Evolutionary conservation across 1,140 invertebrate genomes (phyloP).

Genomic region (roundworm (Caenorhabditis elegans)): WBcel235 BX284604.4:12558001-12558500

Average conservation of each 20-base stretch:
- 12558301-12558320: neutral
- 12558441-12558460: too few relatives aligned
- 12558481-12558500: too few relatives aligned
- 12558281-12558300: neutral
- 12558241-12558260: neutral
- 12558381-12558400: too few relatives aligned
- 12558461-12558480: neutral
- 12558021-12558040: too few relatives aligned
- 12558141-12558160: neutral
- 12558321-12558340: neutral
- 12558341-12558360: neutral
- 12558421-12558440: too few relatives aligned
- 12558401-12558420: too few relatives aligned
- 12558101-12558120: neutral
- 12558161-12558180: too few relatives aligned
- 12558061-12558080: neutral
- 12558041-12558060: neutral
- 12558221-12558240: too few relatives aligned
- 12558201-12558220: too few relatives aligned
- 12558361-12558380: neutral
- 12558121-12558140: constrained; percentile 2
- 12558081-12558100: neutral
- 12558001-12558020: too few relatives aligned
- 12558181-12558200: too few relatives aligned
- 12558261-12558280: neutral